These are phyloP conservation scores for Procambarus clarkii DNA, from an alignment of 1,140 invertebrate genomes.

Conservation along the genomic window DNA sequence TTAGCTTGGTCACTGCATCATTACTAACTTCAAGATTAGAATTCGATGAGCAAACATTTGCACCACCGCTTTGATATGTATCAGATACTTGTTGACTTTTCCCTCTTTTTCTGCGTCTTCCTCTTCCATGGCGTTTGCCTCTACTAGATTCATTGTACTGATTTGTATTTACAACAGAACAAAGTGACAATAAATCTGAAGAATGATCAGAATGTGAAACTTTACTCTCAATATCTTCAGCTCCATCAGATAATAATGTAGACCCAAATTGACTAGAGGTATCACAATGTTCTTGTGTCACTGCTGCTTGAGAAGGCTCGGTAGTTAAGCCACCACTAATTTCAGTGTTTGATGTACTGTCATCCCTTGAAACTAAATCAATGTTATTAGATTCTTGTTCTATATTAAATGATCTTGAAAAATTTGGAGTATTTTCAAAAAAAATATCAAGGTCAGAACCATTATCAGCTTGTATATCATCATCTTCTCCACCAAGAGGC, in stretches of 20 bases:
- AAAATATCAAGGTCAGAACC: background rate
- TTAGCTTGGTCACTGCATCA: background rate
- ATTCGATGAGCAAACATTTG: background rate
- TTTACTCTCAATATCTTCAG: background rate
- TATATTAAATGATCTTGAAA: background rate
- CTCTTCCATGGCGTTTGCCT: background rate
- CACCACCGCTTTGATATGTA: background rate
- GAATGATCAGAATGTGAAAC: background rate
- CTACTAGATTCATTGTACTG: background rate
- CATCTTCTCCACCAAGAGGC: background rate
- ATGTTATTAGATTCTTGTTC: background rate
- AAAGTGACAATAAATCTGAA: background rate
- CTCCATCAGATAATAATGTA: background rate
- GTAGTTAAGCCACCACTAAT: background rate
- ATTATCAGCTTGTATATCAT: background rate
- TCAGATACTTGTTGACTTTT: background rate
- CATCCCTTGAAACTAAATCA: background rate
- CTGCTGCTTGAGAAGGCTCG: background rate
- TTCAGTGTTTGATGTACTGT: no score
- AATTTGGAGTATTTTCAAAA: background rate
- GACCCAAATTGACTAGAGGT: slow-evolving; percentile 14
- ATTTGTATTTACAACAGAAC: background rate
- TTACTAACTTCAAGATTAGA: background rate
- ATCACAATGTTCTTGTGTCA: background rate
- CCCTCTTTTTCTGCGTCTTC: background rate